Evolutionary conservation across 1,140 invertebrate genomes (phyloP).

Genomic region (Trichonephila inaurata): DNA sequence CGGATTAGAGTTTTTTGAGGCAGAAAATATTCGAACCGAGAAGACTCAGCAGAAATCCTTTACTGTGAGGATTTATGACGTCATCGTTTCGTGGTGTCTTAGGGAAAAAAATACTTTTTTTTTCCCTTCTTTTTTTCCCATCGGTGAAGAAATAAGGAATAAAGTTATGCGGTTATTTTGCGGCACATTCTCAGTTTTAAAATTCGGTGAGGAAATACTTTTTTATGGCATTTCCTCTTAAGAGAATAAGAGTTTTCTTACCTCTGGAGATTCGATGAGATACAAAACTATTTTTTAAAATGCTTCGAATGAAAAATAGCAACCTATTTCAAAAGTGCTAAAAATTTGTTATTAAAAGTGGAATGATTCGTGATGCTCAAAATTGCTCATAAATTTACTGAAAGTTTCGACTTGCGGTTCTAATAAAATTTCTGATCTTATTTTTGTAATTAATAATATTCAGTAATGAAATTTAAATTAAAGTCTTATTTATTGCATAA

Average conservation of each 20-base stretch:
- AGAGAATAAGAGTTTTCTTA: not conserved
- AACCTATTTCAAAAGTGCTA: not conserved
- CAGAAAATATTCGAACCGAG: slow-evolving; percentile 60
- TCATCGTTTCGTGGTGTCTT: slow-evolving; percentile 54
- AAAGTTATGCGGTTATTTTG: slow-evolving; percentile 68
- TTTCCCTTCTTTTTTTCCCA: too few species aligned
- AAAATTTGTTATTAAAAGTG: too few species aligned
- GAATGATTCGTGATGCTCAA: too few species aligned
- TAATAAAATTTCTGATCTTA: too few species aligned
- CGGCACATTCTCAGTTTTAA: not conserved
- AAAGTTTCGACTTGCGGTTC: too few species aligned
- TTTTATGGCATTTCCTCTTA: not conserved
- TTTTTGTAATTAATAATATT: too few species aligned
- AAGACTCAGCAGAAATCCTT: slow-evolving; percentile 74
- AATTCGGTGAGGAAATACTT: slow-evolving; percentile 37
- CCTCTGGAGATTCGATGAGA: not conserved
- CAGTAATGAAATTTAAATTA: too few species aligned
- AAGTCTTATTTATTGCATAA: too few species aligned
- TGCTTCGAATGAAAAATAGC: not conserved
- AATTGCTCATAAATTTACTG: too few species aligned
- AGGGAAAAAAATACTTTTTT: not conserved
- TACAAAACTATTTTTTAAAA: not conserved
- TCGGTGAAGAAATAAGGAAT: slow-evolving; percentile 50
- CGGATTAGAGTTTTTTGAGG: slow-evolving; percentile 71
- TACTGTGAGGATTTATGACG: slow-evolving; percentile 72